Conservation (phyloP, 2,888 invertebrate species). For the Drosophila leonis region DNA sequence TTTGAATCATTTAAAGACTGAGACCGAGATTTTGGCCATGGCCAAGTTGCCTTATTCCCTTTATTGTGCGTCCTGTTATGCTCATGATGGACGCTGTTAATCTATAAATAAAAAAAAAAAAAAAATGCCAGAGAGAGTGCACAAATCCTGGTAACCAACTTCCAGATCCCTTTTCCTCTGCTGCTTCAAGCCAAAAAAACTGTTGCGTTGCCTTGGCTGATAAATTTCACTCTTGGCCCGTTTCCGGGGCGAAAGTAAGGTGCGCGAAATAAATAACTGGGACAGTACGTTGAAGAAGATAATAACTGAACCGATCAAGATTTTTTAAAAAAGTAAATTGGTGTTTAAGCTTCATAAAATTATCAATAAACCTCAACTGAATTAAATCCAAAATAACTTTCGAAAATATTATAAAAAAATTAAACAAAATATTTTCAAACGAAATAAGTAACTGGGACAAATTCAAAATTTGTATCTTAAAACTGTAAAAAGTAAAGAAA, state of each 20-base stretch:
- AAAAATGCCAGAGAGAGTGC: constrained; percentile 26
- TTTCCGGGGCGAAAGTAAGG: constrained; percentile 47
- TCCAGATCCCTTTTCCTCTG: constrained; percentile 2
- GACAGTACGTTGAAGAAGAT: too few species aligned
- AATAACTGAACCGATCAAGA: too few species aligned
- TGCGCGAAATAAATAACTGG: too few species aligned
- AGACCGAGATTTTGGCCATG: constrained; percentile 51
- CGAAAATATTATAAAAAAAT: too few species aligned
- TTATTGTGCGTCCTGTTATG: constrained; percentile 66
- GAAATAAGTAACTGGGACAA: too few species aligned
- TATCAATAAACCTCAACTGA: too few species aligned
- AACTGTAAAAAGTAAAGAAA: too few species aligned
- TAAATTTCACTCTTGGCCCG: constrained; percentile 47
- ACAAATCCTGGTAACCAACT: constrained; percentile 29
- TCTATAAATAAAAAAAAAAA: constrained; percentile 64
- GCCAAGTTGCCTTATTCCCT: constrained; percentile 50
- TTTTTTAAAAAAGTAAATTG: too few species aligned
- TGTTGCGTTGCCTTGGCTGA: constrained; percentile 61
- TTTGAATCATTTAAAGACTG: constrained; percentile 83
- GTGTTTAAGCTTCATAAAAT: too few species aligned
- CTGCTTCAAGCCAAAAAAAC: constrained; percentile 38
- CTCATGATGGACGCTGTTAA: constrained; percentile 72
- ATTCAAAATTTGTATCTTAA: too few species aligned
- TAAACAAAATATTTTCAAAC: too few species aligned
- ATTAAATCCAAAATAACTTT: too few species aligned